Evolutionary conservation across 2,113 vertebrate genomes (phyloP), one percentile per base, ranked within the genome.

Genomic region (Thinocorus orbignyianus): DNA sequence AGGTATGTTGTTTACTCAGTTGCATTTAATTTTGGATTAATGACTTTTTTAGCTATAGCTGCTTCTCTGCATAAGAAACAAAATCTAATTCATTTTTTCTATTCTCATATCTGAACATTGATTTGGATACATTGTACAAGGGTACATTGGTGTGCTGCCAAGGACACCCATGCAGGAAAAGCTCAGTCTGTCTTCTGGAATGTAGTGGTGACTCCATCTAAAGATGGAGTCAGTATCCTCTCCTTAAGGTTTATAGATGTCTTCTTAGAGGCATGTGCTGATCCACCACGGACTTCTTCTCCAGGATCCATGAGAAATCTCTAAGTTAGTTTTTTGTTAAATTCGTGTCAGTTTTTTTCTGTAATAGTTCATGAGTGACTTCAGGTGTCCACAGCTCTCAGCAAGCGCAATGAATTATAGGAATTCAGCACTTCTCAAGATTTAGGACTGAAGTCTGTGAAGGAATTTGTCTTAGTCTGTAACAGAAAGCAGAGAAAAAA

Each of bases 21-120:
- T 97, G 86, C 73, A 82, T 96, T 97, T 85, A 98, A 97, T 97
- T 98, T 96, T 81, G 85, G 83, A 96, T 96, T 97, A 98, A 95
- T 89, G 68, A 86, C 55, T 90, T 68, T 92, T 94, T 94, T 74
- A 89, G 81, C 39, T 95, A 57, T 94, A 97, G 64, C 35, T 93
- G 60, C 81, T 89, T 83, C 93, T 81, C 92, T 93, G 93, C 95
- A 95, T 97, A 93, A 93, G 82, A 97, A 98, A 83, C 51, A 88
- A 95, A 88, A 92, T 39, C 44, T 48, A 62, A 95, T 94, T 93
- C 9, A 19, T 51, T 93, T 96, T 90, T 96, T 88, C 79, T 94
- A 4, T 90, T 96, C 71, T 92, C 55, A 51, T 70, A 62, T 62
- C 64, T 42, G 66, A 48, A 68, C 22, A 46, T 64, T 19, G 46